Base-by-base conservation (phyloP, 2,113 vertebrate species). In the Polyodon spathula region DNA sequence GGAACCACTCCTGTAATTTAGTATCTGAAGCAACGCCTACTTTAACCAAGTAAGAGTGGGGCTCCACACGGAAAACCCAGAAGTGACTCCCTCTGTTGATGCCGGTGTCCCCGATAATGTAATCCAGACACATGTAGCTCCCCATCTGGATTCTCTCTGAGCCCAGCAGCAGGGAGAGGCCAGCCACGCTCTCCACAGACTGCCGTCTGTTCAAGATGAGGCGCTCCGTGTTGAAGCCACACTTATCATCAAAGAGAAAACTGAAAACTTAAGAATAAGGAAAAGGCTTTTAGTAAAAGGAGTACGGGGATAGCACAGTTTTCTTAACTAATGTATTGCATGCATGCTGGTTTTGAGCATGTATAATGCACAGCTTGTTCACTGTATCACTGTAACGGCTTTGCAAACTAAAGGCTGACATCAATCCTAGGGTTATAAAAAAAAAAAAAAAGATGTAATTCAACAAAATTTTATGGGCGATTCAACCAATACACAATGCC, bases 191-290 rank as follows among this genome's bases (percentile, higher is more conserved):
- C 74, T 97, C 92, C 65, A 97, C 95, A 2, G 86, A 77, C 60
- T 91, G 80, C 38, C 81, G 75, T 65, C 86, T 75, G 76, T 83
- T 95, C 55, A 99, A 71, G 44, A 87, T 42, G 14, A 99, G 90
- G 4, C 77, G 89, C 56, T 98, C 94, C 0, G 71, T 79, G 59
- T 89, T 97, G 80, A 93, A 98, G 50, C 96, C 96, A 67, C 96
- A 97, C 62, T 93, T 95, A 57, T 94, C 94, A 62, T 90, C 95
- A 67, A 98, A 97, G 68, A 95, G 88, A 84, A 97, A 97, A 57
- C 81, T 85, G 58, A 97, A 92, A 71, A 93, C 96, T 98, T 75
- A 0, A 44, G 8, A 56, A 6, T 59, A 1, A 12, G 54, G 39
- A 4, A 9, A 9, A 37, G n/a, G 8, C 39, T 11, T 9, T 6